A percentile compares a stretch with the other conserved stretches of the same genome.
Conservation (phyloP, 1,140 invertebrate species). For the Penaeus vannamei region DNA sequence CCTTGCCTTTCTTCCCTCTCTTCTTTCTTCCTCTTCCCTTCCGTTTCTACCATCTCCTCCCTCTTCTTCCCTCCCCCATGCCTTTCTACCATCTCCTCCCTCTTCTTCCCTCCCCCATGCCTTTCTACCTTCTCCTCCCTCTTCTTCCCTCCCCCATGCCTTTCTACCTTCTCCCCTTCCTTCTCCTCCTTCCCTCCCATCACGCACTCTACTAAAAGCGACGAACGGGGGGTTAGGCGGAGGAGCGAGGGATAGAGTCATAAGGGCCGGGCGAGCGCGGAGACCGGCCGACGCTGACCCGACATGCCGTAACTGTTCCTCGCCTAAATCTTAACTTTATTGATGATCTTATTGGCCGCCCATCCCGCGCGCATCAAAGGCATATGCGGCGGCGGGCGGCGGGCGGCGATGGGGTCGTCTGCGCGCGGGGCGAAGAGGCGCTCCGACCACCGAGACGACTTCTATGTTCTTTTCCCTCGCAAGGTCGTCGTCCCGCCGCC, state of each 20-base stretch:
- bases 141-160: too few species aligned
- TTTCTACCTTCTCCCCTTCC: background rate
- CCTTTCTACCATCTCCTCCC: too few species aligned
- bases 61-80: background rate
- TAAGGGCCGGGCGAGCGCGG: background rate
- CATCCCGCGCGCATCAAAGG: background rate
- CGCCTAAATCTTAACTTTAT: constrained; percentile 31
- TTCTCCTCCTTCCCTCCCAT: background rate
- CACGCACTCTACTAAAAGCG: too few species aligned
- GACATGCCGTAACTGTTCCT: constrained; percentile 18
- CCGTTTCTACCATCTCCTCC: background rate
- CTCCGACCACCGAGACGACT: too few species aligned
- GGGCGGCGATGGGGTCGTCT: background rate
- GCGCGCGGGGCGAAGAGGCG: background rate
- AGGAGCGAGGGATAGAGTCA: background rate
- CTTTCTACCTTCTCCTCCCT: too few species aligned
- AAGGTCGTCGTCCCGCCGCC: too few species aligned
- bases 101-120: too few species aligned
- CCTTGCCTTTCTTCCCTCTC: background rate
- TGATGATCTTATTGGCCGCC: constrained; percentile 29
- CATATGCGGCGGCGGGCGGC: background rate
- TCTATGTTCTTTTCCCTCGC: too few species aligned
- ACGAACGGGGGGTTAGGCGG: too few species aligned
- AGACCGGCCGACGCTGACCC: background rate
- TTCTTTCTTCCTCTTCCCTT: background rate